These are phyloP conservation scores for Nudaria mundana DNA, from an alignment of 2,888 invertebrate genomes.

Conservation along the genomic window DNA sequence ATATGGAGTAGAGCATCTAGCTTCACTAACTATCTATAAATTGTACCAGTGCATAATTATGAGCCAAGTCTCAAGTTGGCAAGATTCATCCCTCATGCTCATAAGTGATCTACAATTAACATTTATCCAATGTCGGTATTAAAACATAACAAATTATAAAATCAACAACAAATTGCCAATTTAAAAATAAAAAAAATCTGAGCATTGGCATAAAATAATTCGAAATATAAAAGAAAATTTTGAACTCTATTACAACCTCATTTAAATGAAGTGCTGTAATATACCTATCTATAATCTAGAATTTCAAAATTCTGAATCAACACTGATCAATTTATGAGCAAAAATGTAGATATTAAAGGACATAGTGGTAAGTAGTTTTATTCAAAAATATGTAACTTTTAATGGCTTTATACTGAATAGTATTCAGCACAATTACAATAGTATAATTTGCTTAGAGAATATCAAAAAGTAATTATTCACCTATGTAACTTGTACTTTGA, in stretches of 20 bases:
- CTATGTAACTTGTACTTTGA: conserved; percentile 35
- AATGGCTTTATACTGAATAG: conserved; percentile 14
- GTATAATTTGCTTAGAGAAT: conserved; percentile 2
- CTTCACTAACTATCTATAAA: conserved; percentile 49
- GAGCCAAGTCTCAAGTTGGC: conserved; percentile 12
- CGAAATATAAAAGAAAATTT: neutral
- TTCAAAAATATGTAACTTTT: conserved; percentile 26
- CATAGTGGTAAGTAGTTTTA: conserved; percentile 8
- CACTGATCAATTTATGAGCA: conserved; percentile 6
- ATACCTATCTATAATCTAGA: conserved; percentile 4
- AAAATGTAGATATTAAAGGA: conserved; percentile 13
- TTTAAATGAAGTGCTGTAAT: neutral
- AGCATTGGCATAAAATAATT: conserved; percentile 1
- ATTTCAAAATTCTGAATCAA: conserved; percentile 1
- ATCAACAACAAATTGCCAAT: neutral
- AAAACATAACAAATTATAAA: neutral
- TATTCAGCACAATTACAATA: conserved; percentile 21
- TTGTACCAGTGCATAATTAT: conserved; percentile 15
- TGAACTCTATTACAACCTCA: neutral
- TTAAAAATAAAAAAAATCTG: neutral
- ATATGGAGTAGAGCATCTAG: conserved; percentile 56
- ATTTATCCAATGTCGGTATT: neutral
- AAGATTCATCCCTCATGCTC: conserved; percentile 17
- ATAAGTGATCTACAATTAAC: neutral
- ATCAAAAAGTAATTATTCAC: conserved; percentile 12